Evolutionary conservation across 2,797 vertebrate species (phyloP).

Genomic region (Monodelphis domestica): DNA sequence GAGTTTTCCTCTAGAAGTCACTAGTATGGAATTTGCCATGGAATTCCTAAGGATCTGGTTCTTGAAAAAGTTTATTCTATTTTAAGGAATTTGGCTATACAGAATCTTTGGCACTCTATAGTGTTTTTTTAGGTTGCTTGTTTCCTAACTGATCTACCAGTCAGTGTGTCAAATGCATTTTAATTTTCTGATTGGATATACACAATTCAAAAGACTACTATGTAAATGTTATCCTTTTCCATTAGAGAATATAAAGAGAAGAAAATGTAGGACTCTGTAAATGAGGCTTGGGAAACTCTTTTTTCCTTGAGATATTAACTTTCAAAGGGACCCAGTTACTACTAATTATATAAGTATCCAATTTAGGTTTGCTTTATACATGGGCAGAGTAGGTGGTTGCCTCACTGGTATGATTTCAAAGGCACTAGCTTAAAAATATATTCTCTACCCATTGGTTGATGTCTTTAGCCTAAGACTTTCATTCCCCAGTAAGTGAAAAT

Average conservation of each 20-base stretch:
- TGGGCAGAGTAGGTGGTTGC: not conserved
- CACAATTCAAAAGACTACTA: not conserved
- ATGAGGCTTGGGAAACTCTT: not conserved
- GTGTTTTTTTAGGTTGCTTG: not conserved
- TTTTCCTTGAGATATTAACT: not conserved
- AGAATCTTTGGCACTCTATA: not conserved
- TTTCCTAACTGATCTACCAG: not conserved
- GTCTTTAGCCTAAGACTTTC: not conserved
- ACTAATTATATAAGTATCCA: not conserved
- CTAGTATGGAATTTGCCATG: not conserved
- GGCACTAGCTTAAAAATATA: not conserved
- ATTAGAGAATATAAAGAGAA: not conserved
- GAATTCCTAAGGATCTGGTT: not conserved
- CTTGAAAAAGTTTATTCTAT: not conserved
- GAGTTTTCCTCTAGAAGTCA: not conserved
- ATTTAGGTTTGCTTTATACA: not conserved
- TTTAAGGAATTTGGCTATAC: not conserved
- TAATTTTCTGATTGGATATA: not conserved
- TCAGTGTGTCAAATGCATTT: not conserved
- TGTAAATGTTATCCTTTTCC: slow-evolving; percentile 1
- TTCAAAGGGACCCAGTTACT: not conserved
- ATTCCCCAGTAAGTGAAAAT: not conserved
- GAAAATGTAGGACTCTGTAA: not conserved
- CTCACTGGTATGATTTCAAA: not conserved
- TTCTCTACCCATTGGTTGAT: not conserved